A percentile compares a stretch with the other conserved stretches of the same genome.
phyloP scores from a whole-genome alignment of 2,113 vertebrate species.

The Semnornis frantzii region DNA sequence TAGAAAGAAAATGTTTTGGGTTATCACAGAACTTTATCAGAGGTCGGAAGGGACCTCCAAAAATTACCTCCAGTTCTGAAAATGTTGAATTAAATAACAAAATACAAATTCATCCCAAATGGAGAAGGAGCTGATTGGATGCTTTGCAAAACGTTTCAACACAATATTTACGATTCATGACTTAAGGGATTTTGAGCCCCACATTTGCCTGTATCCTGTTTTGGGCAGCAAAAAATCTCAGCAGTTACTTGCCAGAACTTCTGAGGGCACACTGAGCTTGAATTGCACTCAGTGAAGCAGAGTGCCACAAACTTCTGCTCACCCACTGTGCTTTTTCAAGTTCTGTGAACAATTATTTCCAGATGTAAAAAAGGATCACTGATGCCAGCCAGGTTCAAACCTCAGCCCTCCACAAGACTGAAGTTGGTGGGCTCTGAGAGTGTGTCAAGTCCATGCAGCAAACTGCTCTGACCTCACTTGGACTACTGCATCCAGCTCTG shows the following conservation, averaged over 20 bases:
- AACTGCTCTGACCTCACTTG: neutral
- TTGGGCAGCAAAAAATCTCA: neutral
- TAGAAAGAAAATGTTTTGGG: neutral
- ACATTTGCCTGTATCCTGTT: neutral
- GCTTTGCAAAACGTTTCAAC: neutral
- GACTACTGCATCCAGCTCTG: no score
- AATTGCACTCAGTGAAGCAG: neutral
- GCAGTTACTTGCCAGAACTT: neutral
- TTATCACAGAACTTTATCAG: neutral
- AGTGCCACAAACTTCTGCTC: neutral
- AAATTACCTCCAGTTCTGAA: neutral
- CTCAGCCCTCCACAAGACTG: neutral
- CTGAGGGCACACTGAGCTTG: neutral
- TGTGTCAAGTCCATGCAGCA: neutral
- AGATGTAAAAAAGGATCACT: neutral
- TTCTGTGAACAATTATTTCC: neutral
- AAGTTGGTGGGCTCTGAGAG: neutral
- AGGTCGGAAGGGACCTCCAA: no score
- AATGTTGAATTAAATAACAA: neutral
- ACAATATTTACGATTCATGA: neutral
- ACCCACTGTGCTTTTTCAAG: neutral
- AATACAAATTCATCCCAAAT: neutral
- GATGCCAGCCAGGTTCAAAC: neutral
- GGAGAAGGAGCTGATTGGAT: neutral
- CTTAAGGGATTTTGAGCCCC: neutral